Evolutionary conservation across 2,113 vertebrate species (phyloP).

Genomic region (Tychaedon coryphoeus): DNA sequence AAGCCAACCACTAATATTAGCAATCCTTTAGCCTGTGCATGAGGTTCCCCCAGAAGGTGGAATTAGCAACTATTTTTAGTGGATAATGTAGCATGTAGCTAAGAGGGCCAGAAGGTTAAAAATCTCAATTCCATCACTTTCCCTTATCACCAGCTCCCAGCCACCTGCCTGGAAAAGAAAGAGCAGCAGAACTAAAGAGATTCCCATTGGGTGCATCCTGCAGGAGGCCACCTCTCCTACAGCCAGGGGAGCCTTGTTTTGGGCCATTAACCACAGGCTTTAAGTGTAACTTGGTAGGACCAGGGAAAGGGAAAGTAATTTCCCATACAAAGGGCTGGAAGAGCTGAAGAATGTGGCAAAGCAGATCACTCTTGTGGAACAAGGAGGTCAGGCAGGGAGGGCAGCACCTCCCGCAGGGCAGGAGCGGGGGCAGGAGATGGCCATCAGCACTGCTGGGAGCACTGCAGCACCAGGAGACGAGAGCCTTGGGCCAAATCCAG

Average conservation of each 20-base stretch:
- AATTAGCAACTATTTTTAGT: constrained; percentile 5
- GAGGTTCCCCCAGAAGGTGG: background rate
- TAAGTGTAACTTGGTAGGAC: background rate
- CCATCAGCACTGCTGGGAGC: background rate
- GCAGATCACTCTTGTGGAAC: background rate
- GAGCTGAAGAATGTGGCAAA: constrained; percentile 16
- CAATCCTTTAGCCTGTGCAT: background rate
- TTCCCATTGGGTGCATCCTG: background rate
- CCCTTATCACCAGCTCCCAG: background rate
- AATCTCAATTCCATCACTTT: background rate
- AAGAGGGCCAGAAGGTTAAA: background rate
- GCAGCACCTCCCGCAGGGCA: background rate
- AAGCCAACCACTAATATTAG: background rate
- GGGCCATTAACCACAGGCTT: background rate
- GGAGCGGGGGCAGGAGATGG: background rate
- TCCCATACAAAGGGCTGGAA: background rate
- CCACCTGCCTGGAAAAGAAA: background rate
- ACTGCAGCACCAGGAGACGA: background rate
- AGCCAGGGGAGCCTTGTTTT: background rate
- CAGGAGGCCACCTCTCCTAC: background rate
- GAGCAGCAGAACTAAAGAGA: background rate
- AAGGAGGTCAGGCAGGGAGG: constrained; percentile 8
- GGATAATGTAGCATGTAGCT: background rate
- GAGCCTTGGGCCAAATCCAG: background rate
- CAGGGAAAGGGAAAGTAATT: background rate